Evolutionary conservation across 2,797 vertebrate species (phyloP), one percentile per base, ranked within the genome.

Genomic region (Crax fasciolata): DNA sequence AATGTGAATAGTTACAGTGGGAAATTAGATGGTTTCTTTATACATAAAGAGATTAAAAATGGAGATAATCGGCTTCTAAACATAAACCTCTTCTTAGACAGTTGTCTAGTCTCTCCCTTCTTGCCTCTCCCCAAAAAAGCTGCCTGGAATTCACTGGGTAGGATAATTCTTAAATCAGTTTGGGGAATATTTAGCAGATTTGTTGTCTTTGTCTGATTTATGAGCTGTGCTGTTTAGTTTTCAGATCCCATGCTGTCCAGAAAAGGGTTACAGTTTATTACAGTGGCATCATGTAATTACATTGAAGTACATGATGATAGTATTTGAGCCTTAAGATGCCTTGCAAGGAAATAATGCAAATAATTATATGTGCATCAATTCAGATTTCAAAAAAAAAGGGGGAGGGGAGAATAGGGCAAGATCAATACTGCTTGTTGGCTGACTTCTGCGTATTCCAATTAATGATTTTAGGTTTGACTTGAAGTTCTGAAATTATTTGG

Each of bases 391-490:
- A 65, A 28, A 71, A 38, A 32, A 21, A 15, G 16, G 11, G 20
- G 3, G 25, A 81, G 61, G 80, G 49, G 74, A 83, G 61, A 39
- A 88, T 83, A 86, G 57, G 55, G 94, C 83, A 93, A 68, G 94
- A 97, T 97, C 95, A 79, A 16, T 97, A 84, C 85, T 38, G 39
- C 92, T 92, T 54, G 58, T 83, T 96, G 78, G 89, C 94, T 92
- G 94, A 61, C 68, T 93, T 96, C 94, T 96, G 90, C 32, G 25
- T 95, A 91, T 94, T 96, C 77, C 95, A 93, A 59, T 89, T 95
- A 96, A 93, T 85, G 92, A 92, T 94, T 96, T 96, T 90, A 59
- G 38, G 94, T 98, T 97, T 97, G 89, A 96, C 97, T 97, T 96
- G 86, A 97, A 96, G 97, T 96, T 97, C 92, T 90, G 96, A 82